Conservation (phyloP, 35 echinoderm and acorn worm genomes). For the Diadema setosum region DNA sequence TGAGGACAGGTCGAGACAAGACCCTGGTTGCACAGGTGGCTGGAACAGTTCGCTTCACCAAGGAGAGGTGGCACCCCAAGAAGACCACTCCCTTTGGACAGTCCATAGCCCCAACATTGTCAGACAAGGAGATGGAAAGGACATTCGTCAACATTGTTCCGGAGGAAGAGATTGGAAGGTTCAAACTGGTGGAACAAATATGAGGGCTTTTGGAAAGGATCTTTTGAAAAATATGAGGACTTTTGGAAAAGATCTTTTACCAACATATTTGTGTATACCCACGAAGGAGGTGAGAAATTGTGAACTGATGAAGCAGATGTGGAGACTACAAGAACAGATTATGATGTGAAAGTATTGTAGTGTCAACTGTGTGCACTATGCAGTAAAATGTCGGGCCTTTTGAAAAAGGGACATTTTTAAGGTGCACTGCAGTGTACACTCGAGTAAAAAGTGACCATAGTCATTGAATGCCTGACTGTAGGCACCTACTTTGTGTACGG, state of each 20-base stretch:
- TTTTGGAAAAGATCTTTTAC: neutral
- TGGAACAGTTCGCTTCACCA: slow-evolving; percentile 33
- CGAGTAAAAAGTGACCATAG: no score
- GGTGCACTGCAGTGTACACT: no score
- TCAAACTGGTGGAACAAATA: neutral
- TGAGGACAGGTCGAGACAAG: slow-evolving; percentile 27
- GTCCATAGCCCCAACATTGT: slow-evolving; percentile 12
- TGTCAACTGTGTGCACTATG: no score
- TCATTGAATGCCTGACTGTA: no score
- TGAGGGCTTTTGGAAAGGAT: neutral
- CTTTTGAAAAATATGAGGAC: neutral
- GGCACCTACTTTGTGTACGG: no score
- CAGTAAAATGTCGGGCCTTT: no score
- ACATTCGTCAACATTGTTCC: slow-evolving; percentile 53
- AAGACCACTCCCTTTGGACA: neutral
- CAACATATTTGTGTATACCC: no score
- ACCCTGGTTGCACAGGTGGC: slow-evolving; percentile 37
- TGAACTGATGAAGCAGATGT: neutral
- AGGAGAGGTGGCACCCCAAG: slow-evolving; percentile 20
- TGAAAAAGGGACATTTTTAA: no score
- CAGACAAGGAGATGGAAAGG: slow-evolving; percentile 40
- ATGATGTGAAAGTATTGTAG: no score
- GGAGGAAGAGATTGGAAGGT: slow-evolving; percentile 3
- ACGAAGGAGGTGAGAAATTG: neutral
- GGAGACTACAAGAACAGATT: no score